phyloP scores from a whole-genome alignment of 2,113 vertebrate genomes.

The Damaliscus lunatus region DNA sequence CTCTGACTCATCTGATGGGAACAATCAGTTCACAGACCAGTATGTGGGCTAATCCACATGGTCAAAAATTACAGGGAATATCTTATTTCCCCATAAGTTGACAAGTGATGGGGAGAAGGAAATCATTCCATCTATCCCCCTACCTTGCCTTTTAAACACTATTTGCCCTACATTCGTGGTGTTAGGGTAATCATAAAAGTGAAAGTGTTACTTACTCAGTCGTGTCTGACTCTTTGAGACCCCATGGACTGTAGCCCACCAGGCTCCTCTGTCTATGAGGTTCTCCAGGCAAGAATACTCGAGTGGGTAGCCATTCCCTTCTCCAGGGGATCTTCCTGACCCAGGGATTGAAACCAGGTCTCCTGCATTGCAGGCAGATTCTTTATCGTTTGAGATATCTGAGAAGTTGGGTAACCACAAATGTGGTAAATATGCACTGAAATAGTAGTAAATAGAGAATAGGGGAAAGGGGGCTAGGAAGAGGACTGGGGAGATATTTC shows the following conservation, averaged over 20 bases:
- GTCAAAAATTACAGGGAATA: background rate
- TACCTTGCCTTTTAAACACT: background rate
- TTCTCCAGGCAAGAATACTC: background rate
- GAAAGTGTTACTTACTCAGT: background rate
- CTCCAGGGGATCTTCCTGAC: background rate
- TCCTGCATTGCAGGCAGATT: background rate
- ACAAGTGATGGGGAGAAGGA: background rate
- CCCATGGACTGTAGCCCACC: background rate
- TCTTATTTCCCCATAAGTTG: background rate
- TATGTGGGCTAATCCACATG: background rate
- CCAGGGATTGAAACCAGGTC: background rate
- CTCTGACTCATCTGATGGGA: slow-evolving; percentile 1
- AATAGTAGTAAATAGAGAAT: background rate
- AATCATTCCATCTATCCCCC: background rate
- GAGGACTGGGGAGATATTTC: background rate
- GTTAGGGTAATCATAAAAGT: background rate
- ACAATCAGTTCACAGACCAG: background rate
- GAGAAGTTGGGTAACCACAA: background rate
- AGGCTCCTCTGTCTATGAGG: background rate
- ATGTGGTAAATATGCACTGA: background rate
- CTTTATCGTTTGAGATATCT: background rate
- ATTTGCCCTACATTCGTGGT: background rate
- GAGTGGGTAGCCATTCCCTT: background rate
- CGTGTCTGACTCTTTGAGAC: background rate
- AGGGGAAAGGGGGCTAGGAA: background rate